These are phyloP conservation scores for Tenthredo notha DNA, from an alignment of 2,888 invertebrate genomes.

Conservation along the genomic window DNA sequence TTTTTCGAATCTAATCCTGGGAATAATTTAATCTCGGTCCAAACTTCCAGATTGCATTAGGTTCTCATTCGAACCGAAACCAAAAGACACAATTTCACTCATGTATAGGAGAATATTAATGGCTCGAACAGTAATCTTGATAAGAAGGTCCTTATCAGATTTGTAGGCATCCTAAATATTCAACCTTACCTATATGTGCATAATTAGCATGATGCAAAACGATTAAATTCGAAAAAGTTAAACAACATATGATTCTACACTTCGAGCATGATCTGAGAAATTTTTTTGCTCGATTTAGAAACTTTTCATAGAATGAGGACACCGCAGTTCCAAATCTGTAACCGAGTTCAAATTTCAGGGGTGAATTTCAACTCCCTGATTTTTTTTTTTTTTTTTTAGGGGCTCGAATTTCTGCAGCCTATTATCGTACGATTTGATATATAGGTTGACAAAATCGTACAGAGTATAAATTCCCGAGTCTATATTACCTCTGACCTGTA, in stretches of 20 bases:
- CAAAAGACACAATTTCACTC: not conserved
- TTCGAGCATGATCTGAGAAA: too few relatives aligned
- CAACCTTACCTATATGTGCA: not conserved
- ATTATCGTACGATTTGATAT: not conserved
- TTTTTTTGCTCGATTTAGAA: too few relatives aligned
- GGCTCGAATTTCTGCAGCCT: not conserved
- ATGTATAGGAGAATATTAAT: not conserved
- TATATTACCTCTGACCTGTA: conserved; percentile 22
- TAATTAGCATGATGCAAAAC: not conserved
- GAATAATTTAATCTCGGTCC: not conserved
- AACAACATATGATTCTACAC: not conserved
- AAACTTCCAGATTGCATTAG: too few relatives aligned
- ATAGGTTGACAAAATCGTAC: not conserved
- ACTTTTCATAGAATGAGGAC: too few relatives aligned
- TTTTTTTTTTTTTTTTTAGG: not conserved
- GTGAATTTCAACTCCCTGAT: not conserved
- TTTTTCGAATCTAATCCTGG: not conserved
- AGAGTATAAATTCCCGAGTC: not conserved
- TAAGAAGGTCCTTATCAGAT: not conserved
- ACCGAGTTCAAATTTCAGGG: not conserved
- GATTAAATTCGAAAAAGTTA: not conserved
- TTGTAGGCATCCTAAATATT: not conserved
- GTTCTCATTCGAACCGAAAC: too few relatives aligned
- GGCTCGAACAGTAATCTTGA: not conserved
- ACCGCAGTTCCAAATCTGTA: too few relatives aligned